Conservation (phyloP, 2,888 invertebrate species). For the Heliconius ismenius region DNA sequence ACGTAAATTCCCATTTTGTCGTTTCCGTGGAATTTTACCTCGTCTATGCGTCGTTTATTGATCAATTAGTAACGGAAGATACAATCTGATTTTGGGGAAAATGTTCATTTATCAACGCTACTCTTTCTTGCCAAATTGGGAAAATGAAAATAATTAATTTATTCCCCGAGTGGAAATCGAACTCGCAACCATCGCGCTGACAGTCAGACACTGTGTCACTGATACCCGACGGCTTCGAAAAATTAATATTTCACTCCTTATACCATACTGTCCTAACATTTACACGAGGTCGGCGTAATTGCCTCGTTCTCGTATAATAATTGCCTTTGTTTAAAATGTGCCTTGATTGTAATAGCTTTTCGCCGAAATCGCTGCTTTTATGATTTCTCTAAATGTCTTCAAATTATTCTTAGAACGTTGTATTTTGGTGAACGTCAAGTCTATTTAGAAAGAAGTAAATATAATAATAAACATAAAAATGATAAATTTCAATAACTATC, state of each 20-base stretch:
- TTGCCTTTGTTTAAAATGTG: conserved; percentile 25
- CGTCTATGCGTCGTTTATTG: too few species aligned
- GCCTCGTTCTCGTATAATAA: conserved; percentile 12
- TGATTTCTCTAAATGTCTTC: conserved; percentile 12
- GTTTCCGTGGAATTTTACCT: too few species aligned
- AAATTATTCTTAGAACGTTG: background rate
- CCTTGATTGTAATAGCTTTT: conserved; percentile 24
- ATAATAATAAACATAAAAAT: too few species aligned
- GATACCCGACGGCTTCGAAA: background rate
- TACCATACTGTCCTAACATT: conserved; percentile 15
- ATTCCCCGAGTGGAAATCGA: background rate
- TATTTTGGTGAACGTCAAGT: too few species aligned
- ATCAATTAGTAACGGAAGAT: too few species aligned
- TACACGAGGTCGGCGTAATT: conserved; percentile 5
- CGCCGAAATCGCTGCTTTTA: conserved; percentile 18
- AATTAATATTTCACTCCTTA: conserved; percentile 10
- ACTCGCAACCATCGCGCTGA: background rate
- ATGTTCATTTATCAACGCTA: background rate
- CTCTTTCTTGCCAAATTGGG: background rate
- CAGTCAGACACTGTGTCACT: background rate
- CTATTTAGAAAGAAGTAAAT: too few species aligned
- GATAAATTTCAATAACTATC: too few species aligned
- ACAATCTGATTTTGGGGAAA: too few species aligned
- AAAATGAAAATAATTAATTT: background rate
- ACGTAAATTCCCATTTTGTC: background rate